Base-by-base conservation (phyloP, 2,113 vertebrate species). In the Mola mola region DNA sequence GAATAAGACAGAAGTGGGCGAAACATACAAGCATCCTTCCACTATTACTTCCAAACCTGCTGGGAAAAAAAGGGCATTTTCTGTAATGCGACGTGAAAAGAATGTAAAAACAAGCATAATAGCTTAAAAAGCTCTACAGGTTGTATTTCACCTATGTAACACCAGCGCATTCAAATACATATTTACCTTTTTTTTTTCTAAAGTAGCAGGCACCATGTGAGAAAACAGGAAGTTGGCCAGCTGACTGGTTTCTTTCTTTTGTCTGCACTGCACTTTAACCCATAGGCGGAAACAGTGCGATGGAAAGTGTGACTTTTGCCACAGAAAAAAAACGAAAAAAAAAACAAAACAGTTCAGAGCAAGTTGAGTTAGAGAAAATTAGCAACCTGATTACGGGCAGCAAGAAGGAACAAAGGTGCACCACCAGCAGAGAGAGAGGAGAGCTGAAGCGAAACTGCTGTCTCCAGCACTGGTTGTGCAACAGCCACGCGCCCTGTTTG, bases 201-300 rank as follows among this genome's bases (percentile, higher is more conserved):
- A 58, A 60, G 63, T 40, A 37, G 47, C 53, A 77, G 46, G 40
- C 57, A 76, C 26, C 67, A 75, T 83, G 38, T 77, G 60, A 87
- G 77, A 80, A 87, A 88, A 84, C 85, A 89, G 87, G 88, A 90
- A 87, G 78, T 75, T 75, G 62, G 69, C 75, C 78, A 79, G 64
- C 75, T 64, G 71, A 84, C 80, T 70, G 69, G 74, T 90, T 83
- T 79, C 69, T 85, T 74, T 82, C 82, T 85, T 82, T 89, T 87
- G 79, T 88, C 65, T 81, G 65, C 56, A n/a, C 48, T 71, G 73
- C 77, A 84, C 79, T 89, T 85, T 78, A 76, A 82, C 81, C 80
- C 84, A 82, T 48, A 72, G 51, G 80, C 59, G 52, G 75, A 86
- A 87, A 84, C 83, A 83, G 68, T 41, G 55, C 49, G 40, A 22